Conservation (phyloP, 2,888 invertebrate genomes). For the Coenonympha arcania region DNA sequence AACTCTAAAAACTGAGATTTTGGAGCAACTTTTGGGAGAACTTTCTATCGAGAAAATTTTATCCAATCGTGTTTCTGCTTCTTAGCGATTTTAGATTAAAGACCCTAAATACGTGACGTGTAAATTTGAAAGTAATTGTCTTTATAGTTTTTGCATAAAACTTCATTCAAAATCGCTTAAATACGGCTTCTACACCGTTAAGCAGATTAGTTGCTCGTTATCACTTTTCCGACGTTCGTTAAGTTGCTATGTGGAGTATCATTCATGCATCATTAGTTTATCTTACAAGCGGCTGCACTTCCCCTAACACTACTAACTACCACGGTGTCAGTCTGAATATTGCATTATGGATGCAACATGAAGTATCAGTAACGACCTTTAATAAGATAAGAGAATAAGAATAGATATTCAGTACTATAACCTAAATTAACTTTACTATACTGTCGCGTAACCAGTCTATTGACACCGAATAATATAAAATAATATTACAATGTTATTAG, state of each 20-base stretch:
- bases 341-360: conserved; percentile 38
- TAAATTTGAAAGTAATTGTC: no score
- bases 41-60: no score
- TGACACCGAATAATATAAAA: no score
- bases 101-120: no score
- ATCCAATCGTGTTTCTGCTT: no score
- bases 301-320: conserved; percentile 22
- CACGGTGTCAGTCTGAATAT: conserved; percentile 35
- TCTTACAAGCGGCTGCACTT: conserved; percentile 18
- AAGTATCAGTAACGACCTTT: conserved; percentile 14
- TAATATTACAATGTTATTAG: no score
- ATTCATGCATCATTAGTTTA: conserved; percentile 8
- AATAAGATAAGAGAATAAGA: neutral
- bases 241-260: neutral
- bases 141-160: no score
- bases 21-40: no score
- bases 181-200: neutral
- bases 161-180: no score
- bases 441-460: no score
- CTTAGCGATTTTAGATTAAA: no score
- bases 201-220: neutral
- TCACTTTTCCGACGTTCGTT: neutral
- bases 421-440: neutral
- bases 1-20: no score
- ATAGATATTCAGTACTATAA: neutral